Percentiles rank a stretch among this genome's conserved stretches.
Evolutionary conservation across 2,888 invertebrate species (phyloP).

Genomic region (Cataglyphis cursor): DNA sequence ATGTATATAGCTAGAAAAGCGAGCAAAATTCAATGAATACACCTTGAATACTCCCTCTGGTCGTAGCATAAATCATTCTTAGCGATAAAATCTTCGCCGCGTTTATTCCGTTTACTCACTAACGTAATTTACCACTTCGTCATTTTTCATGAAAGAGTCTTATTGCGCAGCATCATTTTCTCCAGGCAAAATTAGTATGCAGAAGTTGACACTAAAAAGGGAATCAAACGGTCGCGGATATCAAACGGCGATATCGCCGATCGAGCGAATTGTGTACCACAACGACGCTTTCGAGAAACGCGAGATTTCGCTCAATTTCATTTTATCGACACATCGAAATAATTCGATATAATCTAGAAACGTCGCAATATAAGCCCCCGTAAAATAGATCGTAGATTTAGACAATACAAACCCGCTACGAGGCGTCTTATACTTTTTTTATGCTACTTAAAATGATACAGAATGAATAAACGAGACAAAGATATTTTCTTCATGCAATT

Average conservation of each 20-base stretch:
- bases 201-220: slow-evolving; percentile 3
- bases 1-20: background rate
- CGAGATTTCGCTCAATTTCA: slow-evolving; percentile 10
- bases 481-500: background rate
- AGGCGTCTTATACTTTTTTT: slow-evolving; percentile 14
- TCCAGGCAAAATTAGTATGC: slow-evolving; percentile 37
- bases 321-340: slow-evolving; percentile 29
- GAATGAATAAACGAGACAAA: background rate
- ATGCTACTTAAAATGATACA: background rate
- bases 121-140: slow-evolving; percentile 25
- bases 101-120: background rate
- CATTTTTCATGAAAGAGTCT: background rate
- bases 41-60: background rate
- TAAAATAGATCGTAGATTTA: slow-evolving; percentile 21
- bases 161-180: slow-evolving; percentile 9
- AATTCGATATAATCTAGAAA: slow-evolving; percentile 17
- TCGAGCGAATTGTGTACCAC: background rate
- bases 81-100: slow-evolving; percentile 8
- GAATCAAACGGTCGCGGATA: background rate
- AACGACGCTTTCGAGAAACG: slow-evolving; percentile 9
- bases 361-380: background rate
- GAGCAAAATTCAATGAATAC: background rate
- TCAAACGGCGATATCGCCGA: background rate
- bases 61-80: slow-evolving; percentile 28
- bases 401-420: background rate